Evolutionary conservation across 2,113 vertebrate species (phyloP), one percentile per base, ranked within the genome.

Genomic region (Mola mola): DNA sequence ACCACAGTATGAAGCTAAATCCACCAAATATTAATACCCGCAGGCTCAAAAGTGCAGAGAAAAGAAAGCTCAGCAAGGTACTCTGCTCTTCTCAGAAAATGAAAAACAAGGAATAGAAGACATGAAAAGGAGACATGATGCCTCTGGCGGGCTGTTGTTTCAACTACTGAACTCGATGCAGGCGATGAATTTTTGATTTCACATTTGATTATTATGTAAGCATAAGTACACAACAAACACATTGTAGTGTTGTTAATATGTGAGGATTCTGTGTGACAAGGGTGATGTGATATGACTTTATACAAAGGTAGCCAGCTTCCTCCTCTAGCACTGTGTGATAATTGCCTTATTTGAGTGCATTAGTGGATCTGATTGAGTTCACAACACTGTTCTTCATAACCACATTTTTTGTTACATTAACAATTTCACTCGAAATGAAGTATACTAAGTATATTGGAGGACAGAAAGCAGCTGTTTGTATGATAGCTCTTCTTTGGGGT

Each of bases 101-200:
- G 33, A 62, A 73, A 36, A 82, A 62, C 38, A 49, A 60, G 20
- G 17, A 67, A n/a, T 72, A 40, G 34, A 47, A 67, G 34, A 82
- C 52, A 60, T 67, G 52, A 77, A 57, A 61, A 3, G 21, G 44
- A 57, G 50, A 49, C 20, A 16, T 31, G 38, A 55, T 31, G 65
- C 47, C 28, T 50, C 26, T 8, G 62, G 12, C 65, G 55, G 36
- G 7, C 38, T 57, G 47, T 37, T 57, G 49, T 28, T 70, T 63
- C 24, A 62, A 74, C 47, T 34, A 12, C 60, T 34, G 29, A 77
- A 57, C 25, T 20, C 58, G 50, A 44, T n/a, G 62, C 53, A 62
- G 61, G 60, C 53, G 50, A 66, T 85, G 50, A 86, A 84, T 82
- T 75, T 86, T 81, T 67, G 61, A 85, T 57, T 20, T 19, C 55